Conservation (phyloP, 92 coral and sea anemone genomes). For the Porites lobata region DNA sequence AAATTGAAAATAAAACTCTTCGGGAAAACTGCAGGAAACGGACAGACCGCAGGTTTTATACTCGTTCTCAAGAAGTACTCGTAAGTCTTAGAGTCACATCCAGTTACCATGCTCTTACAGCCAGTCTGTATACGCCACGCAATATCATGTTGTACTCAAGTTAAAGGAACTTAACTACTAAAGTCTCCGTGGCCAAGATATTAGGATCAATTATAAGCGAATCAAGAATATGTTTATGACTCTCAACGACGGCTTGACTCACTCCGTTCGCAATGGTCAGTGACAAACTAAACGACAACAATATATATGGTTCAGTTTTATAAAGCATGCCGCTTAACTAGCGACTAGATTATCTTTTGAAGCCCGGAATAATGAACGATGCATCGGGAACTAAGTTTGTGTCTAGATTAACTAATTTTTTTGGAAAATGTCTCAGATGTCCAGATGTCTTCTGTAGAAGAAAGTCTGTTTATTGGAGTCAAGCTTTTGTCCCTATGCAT, state of each 20-base stretch:
- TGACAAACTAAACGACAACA: background rate
- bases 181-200: background rate
- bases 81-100: background rate
- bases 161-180: conserved; percentile 1
- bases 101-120: background rate
- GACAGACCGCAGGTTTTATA: background rate
- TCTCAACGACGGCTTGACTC: conserved; percentile 2
- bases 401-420: background rate
- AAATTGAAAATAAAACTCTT: background rate
- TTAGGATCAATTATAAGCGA: conserved; percentile 51
- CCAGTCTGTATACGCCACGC: background rate
- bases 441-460: background rate
- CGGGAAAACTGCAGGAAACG: conserved; percentile 17
- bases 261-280: conserved; percentile 3
- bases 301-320: background rate
- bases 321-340: conserved; percentile 24
- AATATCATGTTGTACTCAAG: background rate
- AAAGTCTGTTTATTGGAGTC: background rate
- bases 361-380: background rate
- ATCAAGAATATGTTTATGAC: conserved; percentile 34
- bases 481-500: background rate
- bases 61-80: no score
- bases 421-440: background rate
- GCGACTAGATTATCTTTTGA: background rate
- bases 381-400: background rate